These are phyloP conservation scores for Dipodomys spectabilis DNA, from an alignment of 2,113 vertebrate genomes.

Conservation along the genomic window DNA sequence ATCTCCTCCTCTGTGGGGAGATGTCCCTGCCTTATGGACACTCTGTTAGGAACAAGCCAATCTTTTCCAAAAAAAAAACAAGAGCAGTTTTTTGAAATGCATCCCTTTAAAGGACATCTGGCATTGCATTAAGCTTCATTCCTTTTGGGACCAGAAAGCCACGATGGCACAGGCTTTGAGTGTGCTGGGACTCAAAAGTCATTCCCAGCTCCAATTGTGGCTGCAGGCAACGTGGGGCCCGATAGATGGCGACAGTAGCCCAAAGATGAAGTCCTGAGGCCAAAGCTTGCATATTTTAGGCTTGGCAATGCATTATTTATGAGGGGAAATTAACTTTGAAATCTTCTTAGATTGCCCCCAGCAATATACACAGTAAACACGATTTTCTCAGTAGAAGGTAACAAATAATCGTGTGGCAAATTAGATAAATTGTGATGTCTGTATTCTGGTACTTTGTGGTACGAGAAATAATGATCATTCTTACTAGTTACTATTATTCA, in stretches of 20 bases:
- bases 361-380: constrained; percentile 82
- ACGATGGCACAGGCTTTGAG: not conserved
- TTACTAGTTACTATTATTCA: constrained; percentile 50
- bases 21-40: not conserved
- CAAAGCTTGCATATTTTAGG: not conserved
- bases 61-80: constrained; percentile 65
- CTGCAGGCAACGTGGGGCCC: constrained; percentile 58
- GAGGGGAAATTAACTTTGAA: constrained; percentile 85
- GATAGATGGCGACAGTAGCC: constrained; percentile 83
- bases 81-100: constrained; percentile 64
- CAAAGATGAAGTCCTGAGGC: constrained; percentile 30
- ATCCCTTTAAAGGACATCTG: constrained; percentile 34
- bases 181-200: not conserved
- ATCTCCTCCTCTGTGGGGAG: constrained; percentile 58
- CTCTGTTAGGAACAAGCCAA: constrained; percentile 37
- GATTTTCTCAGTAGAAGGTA: constrained; percentile 83
- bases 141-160: constrained; percentile 47
- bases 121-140: not conserved
- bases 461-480: too few relatives aligned
- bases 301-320: constrained; percentile 82
- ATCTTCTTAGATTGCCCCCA: constrained; percentile 80
- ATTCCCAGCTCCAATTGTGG: not conserved
- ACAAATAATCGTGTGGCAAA: constrained; percentile 86
- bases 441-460: constrained; percentile 76
- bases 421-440: constrained; percentile 82